Evolutionary conservation across 2,888 invertebrate species (phyloP).

Genomic region (Lycaena phlaeas): DNA sequence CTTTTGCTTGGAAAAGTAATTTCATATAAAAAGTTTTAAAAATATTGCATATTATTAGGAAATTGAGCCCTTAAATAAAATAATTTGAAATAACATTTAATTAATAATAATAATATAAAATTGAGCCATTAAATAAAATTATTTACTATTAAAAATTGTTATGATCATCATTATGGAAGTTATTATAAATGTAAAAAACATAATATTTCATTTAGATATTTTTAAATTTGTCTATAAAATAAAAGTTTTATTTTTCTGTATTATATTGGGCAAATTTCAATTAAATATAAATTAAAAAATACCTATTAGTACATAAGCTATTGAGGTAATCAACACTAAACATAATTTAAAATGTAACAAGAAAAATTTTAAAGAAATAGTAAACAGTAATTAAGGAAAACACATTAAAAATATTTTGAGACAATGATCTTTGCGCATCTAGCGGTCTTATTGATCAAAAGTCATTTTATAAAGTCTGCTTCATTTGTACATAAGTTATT

Average conservation of each 20-base stretch:
- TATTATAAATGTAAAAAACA: slow-evolving; percentile 4
- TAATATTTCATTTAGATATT: slow-evolving; percentile 10
- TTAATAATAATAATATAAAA: slow-evolving; percentile 5
- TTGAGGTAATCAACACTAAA: no score
- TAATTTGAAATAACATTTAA: neutral
- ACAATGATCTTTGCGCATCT: neutral
- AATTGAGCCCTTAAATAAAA: neutral
- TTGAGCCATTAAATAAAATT: neutral
- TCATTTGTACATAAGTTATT: neutral
- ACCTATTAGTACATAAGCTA: no score
- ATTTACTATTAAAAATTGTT: neutral
- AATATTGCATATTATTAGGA: slow-evolving; percentile 10
- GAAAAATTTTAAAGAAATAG: neutral
- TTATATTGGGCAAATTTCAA: no score
- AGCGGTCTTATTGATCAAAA: neutral
- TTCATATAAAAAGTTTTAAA: slow-evolving; percentile 11
- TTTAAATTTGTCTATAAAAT: slow-evolving; percentile 7
- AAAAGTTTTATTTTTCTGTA: no score
- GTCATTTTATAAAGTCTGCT: no score
- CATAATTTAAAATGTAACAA: neutral
- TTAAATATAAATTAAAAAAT: neutral
- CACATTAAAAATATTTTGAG: no score
- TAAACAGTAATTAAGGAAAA: neutral
- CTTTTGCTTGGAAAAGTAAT: slow-evolving; percentile 16
- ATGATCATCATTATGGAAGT: neutral